Base-by-base conservation (phyloP, 2,888 invertebrate genomes). In the Toxonevra muliebris region DNA sequence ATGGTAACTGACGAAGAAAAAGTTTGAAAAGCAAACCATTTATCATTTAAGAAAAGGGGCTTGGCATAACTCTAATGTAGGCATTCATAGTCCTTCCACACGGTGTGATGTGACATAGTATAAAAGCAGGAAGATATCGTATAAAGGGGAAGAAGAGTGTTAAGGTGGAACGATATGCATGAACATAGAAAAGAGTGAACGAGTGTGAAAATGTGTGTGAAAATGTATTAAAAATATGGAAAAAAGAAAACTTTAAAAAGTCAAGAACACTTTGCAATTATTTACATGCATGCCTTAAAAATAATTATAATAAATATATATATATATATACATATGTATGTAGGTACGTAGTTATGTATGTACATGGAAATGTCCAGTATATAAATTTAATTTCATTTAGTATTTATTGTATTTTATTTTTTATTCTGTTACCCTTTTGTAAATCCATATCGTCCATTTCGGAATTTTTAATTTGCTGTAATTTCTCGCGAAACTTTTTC, bases 401-500 rank as follows among this genome's bases (percentile, higher is more conserved):
- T 8, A 3, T 48, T 48, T 48, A 48, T n/a, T 48, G 13, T 48
- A n/a, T 48, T 15, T 12, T 48, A n/a, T 30, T 2, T 48, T 15
- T 12, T 48, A n/a, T 30, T 2, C 45, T n/a, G 66, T 70, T 75
- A 85, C 86, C 86, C 80, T 86, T 86, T 70, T 82, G 84, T 69
- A 85, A 75, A 70, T 85, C 84, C 86, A 86, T 86, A 71, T 85
- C 83, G 72, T 96, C 95, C 92, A 96, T 93, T 81, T 94, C 93
- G 8, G 91, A 88, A 81, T 95, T 94, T 78, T 92, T 91, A 75
- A 96, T 93, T 74, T 92, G 90, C 78, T 91, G 90, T 58, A 96
- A 86, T 79, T 94, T 90, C 76, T 92, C 91, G 11, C 93, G 89
- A 83, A 96, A 96, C 83, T 92, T 94, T 75, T 89, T 89, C 0